Evolutionary conservation across 2,888 invertebrate genomes (phyloP).

Genomic region (Polydrusus tereticollis): DNA sequence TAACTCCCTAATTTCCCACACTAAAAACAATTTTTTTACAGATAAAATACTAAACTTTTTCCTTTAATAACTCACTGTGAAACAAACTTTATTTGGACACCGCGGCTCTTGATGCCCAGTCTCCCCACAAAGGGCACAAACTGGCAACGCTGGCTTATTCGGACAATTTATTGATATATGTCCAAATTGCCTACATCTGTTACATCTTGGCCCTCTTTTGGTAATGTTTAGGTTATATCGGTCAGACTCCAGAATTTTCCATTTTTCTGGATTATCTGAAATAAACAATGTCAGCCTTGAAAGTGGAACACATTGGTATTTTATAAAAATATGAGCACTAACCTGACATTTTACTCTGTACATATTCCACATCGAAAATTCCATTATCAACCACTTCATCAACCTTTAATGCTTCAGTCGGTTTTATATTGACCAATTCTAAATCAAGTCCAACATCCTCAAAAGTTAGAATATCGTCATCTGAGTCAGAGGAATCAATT

Average conservation of each 20-base stretch:
- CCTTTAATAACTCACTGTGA: conserved; percentile 72
- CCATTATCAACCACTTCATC: conserved; percentile 9
- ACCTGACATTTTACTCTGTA: conserved; percentile 78
- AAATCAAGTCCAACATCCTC: conserved; percentile 48
- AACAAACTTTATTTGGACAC: conserved; percentile 79
- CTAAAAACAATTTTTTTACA: conserved; percentile 67
- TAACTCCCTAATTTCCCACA: conserved; percentile 75
- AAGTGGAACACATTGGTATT: neutral
- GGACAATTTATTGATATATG: conserved; percentile 75
- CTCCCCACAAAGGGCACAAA: conserved; percentile 79
- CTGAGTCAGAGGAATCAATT: conserved; percentile 48
- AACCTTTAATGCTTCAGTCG: neutral
- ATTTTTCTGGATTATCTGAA: conserved; percentile 71
- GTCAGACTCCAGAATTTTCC: conserved; percentile 67
- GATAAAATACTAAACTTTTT: neutral
- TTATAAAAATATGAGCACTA: conserved; percentile 53
- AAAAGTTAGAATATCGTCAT: conserved; percentile 43
- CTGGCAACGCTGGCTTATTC: conserved; percentile 65
- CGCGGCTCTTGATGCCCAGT: conserved; percentile 75
- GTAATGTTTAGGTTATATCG: conserved; percentile 43
- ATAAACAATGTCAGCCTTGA: conserved; percentile 47
- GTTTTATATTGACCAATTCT: conserved; percentile 49
- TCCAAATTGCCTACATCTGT: conserved; percentile 75
- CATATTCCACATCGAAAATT: conserved; percentile 66
- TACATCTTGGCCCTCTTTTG: conserved; percentile 68